Conservation (phyloP, 2,797 vertebrate species). For the Pipistrellus nathusii region DNA sequence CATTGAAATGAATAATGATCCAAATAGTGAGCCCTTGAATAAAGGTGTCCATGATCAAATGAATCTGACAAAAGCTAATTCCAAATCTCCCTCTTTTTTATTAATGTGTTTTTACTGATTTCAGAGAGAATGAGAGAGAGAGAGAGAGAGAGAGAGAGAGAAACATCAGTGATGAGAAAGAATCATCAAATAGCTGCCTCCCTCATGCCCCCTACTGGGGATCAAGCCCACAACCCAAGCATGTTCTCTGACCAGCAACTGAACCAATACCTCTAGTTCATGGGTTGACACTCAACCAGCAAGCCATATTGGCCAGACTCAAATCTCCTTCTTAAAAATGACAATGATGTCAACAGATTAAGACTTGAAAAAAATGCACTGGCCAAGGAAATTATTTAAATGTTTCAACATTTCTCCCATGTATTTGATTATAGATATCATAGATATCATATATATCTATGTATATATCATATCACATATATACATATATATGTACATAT, state of each 20-base stretch:
- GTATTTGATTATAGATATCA: neutral
- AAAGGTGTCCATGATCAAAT: neutral
- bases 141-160: too few species aligned
- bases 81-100: neutral
- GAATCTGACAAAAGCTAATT: neutral
- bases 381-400: conserved; percentile 13
- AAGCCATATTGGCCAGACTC: too few species aligned
- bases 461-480: neutral
- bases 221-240: too few species aligned
- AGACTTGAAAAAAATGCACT: neutral
- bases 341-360: conserved; percentile 33
- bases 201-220: too few species aligned
- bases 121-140: too few species aligned
- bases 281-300: too few species aligned
- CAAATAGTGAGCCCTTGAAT: conserved; percentile 4
- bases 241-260: too few species aligned
- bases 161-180: too few species aligned
- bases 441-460: neutral
- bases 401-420: neutral
- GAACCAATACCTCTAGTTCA: too few species aligned
- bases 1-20: conserved; percentile 19
- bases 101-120: too few species aligned
- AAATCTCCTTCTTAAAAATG: conserved; percentile 15
- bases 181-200: too few species aligned
- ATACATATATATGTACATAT: neutral